A percentile compares a stretch with the other conserved stretches of the same genome.
phyloP scores from a whole-genome alignment of 1,140 invertebrate genomes.

The Neuroterus valhalla region DNA sequence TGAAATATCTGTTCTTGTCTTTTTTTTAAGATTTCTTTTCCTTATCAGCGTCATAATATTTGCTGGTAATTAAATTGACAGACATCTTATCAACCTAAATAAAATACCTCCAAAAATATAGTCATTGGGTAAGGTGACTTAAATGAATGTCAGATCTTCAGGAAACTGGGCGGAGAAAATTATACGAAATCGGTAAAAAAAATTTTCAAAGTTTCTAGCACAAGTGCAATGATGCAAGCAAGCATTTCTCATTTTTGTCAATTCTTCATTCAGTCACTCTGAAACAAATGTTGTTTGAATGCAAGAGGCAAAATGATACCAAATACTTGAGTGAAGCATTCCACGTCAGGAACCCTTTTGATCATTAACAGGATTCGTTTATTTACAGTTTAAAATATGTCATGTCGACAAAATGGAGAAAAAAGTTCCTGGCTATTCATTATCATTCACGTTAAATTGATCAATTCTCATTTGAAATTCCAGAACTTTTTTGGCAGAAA shows the following conservation, averaged over 20 bases:
- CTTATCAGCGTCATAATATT: not conserved
- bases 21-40: no score
- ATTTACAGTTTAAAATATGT: constrained; percentile 8
- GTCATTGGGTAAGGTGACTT: constrained; percentile 68
- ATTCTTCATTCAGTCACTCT: not conserved
- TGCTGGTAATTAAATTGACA: constrained; percentile 32
- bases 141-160: constrained; percentile 36
- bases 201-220: constrained; percentile 4
- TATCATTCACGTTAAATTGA: not conserved
- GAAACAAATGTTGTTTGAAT: not conserved
- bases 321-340: not conserved
- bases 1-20: no score
- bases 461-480: not conserved
- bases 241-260: not conserved
- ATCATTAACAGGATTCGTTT: not conserved
- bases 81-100: constrained; percentile 49
- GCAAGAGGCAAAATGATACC: not conserved
- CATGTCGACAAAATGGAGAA: not conserved
- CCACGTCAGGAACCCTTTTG: no score
- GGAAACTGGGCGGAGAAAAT: constrained; percentile 33
- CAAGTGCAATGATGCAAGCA: not conserved
- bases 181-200: constrained; percentile 17
- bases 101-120: constrained; percentile 44
- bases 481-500: not conserved
- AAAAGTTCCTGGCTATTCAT: not conserved